Percentiles rank a stretch among this genome's conserved stretches.
phyloP scores from a whole-genome alignment of 2,113 vertebrate species.

The Scopus umbretta region DNA sequence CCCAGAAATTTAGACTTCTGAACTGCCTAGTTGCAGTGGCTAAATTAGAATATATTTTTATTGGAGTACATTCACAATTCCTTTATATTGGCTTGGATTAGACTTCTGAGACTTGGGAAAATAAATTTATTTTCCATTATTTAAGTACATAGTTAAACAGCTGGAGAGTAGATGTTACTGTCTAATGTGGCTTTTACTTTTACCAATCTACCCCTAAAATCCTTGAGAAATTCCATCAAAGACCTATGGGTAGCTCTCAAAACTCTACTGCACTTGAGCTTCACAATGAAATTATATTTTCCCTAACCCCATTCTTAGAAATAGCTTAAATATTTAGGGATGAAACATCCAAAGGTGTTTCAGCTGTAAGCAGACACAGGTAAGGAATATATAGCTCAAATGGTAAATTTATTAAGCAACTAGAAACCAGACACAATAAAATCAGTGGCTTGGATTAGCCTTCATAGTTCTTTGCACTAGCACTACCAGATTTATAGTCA shows the following conservation, averaged over 20 bases:
- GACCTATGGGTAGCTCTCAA: neutral
- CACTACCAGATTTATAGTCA: neutral
- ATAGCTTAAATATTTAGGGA: neutral
- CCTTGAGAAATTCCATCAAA: neutral
- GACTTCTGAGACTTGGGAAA: neutral
- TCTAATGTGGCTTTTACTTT: neutral
- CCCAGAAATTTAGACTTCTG: neutral
- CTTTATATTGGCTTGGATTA: constrained; percentile 10
- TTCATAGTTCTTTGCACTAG: neutral
- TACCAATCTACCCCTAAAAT: neutral
- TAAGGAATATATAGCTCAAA: neutral
- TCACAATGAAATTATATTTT: neutral
- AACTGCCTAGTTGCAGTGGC: neutral
- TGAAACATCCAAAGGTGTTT: neutral
- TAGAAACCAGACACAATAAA: neutral
- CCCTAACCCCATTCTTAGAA: neutral
- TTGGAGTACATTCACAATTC: neutral
- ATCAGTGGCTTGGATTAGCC: neutral
- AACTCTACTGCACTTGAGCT: neutral
- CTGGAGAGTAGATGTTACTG: neutral
- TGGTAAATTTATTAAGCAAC: neutral
- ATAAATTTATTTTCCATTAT: neutral
- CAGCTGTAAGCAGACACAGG: neutral
- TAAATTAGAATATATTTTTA: constrained; percentile 37
- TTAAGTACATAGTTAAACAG: neutral